Conservation (phyloP, 2,888 invertebrate species). For the Adineta ricciae region DNA sequence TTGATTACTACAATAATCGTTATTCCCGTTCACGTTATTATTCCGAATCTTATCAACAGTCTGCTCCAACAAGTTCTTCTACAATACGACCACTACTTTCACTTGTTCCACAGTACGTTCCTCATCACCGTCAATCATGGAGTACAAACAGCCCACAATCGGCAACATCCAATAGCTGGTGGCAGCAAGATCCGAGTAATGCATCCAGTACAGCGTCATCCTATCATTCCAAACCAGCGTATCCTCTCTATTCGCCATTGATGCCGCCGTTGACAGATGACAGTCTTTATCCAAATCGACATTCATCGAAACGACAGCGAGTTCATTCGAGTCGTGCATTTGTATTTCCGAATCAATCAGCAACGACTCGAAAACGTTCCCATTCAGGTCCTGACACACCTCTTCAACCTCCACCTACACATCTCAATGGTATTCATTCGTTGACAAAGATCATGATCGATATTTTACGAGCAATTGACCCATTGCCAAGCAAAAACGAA, state of each 20-base stretch:
- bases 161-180: not conserved
- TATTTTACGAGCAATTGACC: not conserved
- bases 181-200: not conserved
- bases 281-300: not conserved
- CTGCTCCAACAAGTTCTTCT: not conserved
- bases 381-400: slow-evolving; percentile 18
- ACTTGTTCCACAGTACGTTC: not conserved
- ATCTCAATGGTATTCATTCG: slow-evolving; percentile 9
- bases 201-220: not conserved
- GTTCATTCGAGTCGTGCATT: not conserved
- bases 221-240: not conserved
- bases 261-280: not conserved
- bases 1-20: not conserved
- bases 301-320: not conserved
- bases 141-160: not conserved
- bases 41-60: not conserved
- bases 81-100: not conserved
- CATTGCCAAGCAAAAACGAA: not conserved
- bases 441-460: not conserved
- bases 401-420: not conserved
- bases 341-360: not conserved
- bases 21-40: slow-evolving; percentile 1
- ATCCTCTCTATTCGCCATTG: not conserved
- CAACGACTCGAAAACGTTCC: not conserved
- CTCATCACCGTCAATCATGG: not conserved